Evolutionary conservation across 2,888 invertebrate genomes (phyloP), one percentile per base, ranked within the genome.

Genomic region (Argynnis bischoffii): DNA sequence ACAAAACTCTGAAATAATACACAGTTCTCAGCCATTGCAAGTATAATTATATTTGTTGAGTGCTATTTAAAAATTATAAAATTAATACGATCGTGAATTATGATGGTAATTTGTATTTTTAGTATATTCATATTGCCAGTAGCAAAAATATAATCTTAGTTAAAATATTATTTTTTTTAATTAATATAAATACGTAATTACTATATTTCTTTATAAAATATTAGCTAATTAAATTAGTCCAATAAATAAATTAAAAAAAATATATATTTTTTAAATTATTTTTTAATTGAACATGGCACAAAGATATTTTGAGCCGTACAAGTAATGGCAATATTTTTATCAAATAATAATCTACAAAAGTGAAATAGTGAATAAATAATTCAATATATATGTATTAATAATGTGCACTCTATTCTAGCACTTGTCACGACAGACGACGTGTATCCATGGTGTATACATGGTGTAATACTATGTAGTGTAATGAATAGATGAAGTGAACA

Each of bases 1-100:
- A 97, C 95, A 86, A 95, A 95, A 59, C 96, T 96, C 97, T 97
- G 87, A 67, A 82, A 77, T 18, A 31, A 35, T 21, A 55, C 48
- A 55, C 26, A 14, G 13, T 31, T 31, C 48, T 47, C 26, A 16
- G 26, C 48, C 1, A 59, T 15, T 15, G 15, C 15, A 46, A n/a
- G 14, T 8, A 21, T 21, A 46, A 31, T 6, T 60, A 5, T n/a
- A 26, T 59, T n/a, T n/a, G n/a, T n/a, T 21, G 8, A 48, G 46
- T 21, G 50, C 18, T 47, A 48, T 48, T 26, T 26, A 59, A 13
- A 26, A 6, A 50, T 13, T 26, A 11, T 15, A 59, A 26, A 15
- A 16, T 6, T 31, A n/a, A 26, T 16, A 31, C 14, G 50, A 60
- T 31, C 1, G 48, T 60, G n/a, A 57, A 21, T 47, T n/a, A n/a